These are phyloP conservation scores for Marcusenius ussheri DNA, from an alignment of 2,113 vertebrate species.

Conservation along the genomic window DNA sequence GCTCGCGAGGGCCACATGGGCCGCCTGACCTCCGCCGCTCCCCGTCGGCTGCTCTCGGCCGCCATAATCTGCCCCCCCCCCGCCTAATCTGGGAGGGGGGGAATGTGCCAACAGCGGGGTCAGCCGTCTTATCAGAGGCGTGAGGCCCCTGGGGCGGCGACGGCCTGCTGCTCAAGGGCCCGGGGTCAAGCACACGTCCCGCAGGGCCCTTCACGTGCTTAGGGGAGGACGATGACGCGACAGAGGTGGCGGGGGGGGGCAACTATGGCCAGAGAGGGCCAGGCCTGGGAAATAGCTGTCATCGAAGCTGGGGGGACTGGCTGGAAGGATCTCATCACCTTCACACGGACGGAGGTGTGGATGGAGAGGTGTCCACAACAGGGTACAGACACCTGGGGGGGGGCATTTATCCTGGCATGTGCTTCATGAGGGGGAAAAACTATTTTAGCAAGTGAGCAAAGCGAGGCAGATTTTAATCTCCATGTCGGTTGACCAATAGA, in stretches of 20 bases:
- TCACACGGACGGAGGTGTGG: constrained; percentile 23
- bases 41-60: constrained; percentile 25
- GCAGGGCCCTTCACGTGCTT: constrained; percentile 55
- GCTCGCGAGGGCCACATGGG: constrained; percentile 30
- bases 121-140: constrained; percentile 55
- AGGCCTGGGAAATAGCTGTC: constrained; percentile 73
- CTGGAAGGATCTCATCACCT: constrained; percentile 54
- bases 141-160: constrained; percentile 36
- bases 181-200: constrained; percentile 60
- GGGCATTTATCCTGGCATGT: neutral
- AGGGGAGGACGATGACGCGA: constrained; percentile 45
- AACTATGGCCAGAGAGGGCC: constrained; percentile 41
- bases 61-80: constrained; percentile 44
- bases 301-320: constrained; percentile 45
- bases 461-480: neutral
- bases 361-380: constrained; percentile 30
- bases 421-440: neutral
- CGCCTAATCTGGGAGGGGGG: constrained; percentile 54
- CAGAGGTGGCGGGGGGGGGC: constrained; percentile 10
- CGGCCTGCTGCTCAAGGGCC: constrained; percentile 33
- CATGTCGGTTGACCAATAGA: neutral
- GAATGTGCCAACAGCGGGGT: constrained; percentile 60
- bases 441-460: neutral
- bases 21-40: constrained; percentile 50
- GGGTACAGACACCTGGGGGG: constrained; percentile 25